Conservation (phyloP, 2,797 vertebrate genomes). For the Lates japonicus region DNA sequence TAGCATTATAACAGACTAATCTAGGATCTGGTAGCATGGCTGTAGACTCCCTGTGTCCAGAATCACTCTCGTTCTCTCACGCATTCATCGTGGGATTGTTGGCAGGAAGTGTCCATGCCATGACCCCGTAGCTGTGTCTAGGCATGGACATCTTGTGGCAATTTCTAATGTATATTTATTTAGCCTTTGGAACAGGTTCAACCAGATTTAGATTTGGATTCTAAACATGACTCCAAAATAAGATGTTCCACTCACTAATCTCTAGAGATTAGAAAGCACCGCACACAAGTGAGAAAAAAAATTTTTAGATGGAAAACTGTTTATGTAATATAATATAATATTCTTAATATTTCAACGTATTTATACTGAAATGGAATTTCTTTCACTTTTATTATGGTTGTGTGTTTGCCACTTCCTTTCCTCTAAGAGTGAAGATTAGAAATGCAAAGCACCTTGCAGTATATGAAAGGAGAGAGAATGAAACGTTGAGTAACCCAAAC, state of each 20-base stretch:
- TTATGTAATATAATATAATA: conserved; percentile 18
- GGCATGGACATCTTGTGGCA: background rate
- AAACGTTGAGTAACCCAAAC: conserved; percentile 5
- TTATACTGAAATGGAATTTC: background rate
- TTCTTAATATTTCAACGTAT: conserved; percentile 16
- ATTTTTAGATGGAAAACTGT: conserved; percentile 15
- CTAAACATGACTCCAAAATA: conserved; percentile 47
- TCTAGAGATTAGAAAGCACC: conserved; percentile 40
- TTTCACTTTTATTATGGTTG: conserved; percentile 9
- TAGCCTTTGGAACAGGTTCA: conserved; percentile 39
- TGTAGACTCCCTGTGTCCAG: background rate
- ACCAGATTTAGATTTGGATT: conserved; percentile 62
- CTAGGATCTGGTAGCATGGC: background rate
- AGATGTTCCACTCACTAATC: conserved; percentile 55
- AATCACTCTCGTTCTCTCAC: too few relatives aligned
- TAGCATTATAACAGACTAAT: background rate
- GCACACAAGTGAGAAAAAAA: conserved; percentile 7
- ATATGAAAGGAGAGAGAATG: conserved; percentile 11
- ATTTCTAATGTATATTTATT: conserved; percentile 14
- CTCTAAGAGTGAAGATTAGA: conserved; percentile 41
- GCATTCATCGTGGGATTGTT: too few relatives aligned
- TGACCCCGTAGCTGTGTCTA: background rate
- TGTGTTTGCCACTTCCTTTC: conserved; percentile 21
- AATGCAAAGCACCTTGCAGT: conserved; percentile 55
- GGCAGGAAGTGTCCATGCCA: background rate